These are phyloP conservation scores for Microcaecilia unicolor DNA, from an alignment of 2,797 vertebrate genomes.

Conservation along the genomic window DNA sequence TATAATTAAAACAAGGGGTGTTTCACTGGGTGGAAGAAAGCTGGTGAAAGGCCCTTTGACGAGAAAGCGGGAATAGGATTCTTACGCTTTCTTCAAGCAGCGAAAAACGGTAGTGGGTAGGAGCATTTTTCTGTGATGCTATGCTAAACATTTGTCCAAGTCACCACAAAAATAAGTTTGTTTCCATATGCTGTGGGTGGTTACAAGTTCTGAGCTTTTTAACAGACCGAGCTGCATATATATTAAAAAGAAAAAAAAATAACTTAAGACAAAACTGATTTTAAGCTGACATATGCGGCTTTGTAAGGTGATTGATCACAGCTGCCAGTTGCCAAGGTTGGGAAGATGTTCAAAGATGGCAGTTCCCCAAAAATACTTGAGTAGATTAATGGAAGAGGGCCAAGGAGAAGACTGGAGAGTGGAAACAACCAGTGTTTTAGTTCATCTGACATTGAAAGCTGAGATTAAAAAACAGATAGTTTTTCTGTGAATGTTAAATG, in stretches of 20 bases:
- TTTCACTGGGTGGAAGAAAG: too few relatives aligned
- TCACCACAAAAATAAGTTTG: slow-evolving; percentile 24
- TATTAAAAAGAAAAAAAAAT: too few relatives aligned
- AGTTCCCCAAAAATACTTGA: neutral
- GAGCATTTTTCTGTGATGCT: too few relatives aligned
- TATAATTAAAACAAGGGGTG: too few relatives aligned
- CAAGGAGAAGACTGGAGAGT: neutral
- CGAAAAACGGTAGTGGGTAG: too few relatives aligned
- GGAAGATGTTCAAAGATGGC: slow-evolving; percentile 26
- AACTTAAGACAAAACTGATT: slow-evolving; percentile 32
- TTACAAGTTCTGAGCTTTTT: slow-evolving; percentile 35
- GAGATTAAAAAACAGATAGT: too few relatives aligned
- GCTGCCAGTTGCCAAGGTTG: slow-evolving; percentile 27
- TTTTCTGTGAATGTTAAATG: too few relatives aligned
- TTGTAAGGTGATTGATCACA: slow-evolving; percentile 39
- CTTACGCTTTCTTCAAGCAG: too few relatives aligned
- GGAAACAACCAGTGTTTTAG: slow-evolving; percentile 4
- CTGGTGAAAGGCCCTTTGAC: too few relatives aligned
- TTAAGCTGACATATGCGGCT: slow-evolving; percentile 38
- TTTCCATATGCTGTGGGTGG: slow-evolving; percentile 23
- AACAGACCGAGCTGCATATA: slow-evolving; percentile 41
- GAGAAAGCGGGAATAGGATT: too few relatives aligned
- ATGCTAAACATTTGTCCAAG: too few relatives aligned
- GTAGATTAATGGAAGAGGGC: slow-evolving; percentile 2
- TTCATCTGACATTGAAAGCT: slow-evolving; percentile 17